A percentile compares a stretch with the other conserved stretches of the same genome.
Conservation (phyloP, 2,113 vertebrate species). For the Penelope pileata region DNA sequence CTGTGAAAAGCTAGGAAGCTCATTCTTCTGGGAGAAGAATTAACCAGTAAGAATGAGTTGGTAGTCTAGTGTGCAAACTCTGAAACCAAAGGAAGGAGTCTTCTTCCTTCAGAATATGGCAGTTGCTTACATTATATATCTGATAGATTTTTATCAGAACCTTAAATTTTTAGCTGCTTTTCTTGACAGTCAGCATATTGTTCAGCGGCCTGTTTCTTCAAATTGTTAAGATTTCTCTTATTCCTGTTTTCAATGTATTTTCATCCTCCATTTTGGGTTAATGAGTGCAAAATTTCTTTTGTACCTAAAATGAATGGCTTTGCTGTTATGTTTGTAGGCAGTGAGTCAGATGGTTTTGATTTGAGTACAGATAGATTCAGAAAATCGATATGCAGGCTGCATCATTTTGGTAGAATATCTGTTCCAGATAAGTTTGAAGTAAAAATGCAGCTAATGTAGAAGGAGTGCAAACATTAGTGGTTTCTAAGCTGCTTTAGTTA, state of each 20-base stretch:
- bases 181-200: neutral
- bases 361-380: neutral
- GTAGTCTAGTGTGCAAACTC: no score
- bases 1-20: neutral
- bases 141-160: neutral
- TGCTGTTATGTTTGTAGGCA: neutral
- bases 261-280: rapidly evolving
- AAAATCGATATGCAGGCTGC: neutral
- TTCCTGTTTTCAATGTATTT: neutral
- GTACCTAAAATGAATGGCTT: neutral
- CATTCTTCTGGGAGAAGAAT: neutral
- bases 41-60: neutral
- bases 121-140: neutral
- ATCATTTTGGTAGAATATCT: neutral
- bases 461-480: neutral
- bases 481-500: neutral
- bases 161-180: neutral
- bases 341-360: neutral
- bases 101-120: neutral
- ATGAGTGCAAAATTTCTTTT: neutral
- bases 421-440: neutral
- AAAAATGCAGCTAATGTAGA: neutral
- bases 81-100: neutral
- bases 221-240: neutral
- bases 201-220: neutral